phyloP scores from a whole-genome alignment of 1,140 invertebrate genomes.

The Drosophila erecta region DNA sequence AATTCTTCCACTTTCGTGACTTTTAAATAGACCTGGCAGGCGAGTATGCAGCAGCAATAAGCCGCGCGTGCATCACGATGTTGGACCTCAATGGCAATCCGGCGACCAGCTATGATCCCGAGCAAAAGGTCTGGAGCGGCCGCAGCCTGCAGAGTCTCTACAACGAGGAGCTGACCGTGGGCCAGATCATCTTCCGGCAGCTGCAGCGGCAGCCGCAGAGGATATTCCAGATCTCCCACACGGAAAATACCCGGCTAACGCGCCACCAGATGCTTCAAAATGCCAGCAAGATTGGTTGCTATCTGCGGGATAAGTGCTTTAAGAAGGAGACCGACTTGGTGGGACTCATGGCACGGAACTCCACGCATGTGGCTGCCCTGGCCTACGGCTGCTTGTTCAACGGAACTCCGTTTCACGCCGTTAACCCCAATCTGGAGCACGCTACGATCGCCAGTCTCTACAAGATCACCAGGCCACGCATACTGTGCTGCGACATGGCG shows the following conservation, averaged over 20 bases:
- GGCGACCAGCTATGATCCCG: constrained; percentile 46
- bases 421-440: constrained; percentile 62
- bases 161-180: constrained; percentile 64
- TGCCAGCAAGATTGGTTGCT: constrained; percentile 51
- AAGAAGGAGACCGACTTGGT: constrained; percentile 62
- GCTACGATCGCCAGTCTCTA: constrained; percentile 67
- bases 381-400: constrained; percentile 76
- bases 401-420: constrained; percentile 74
- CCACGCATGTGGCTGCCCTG: constrained; percentile 64
- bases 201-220: constrained; percentile 60
- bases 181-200: constrained; percentile 63
- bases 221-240: constrained; percentile 69
- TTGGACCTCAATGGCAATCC: constrained; percentile 51
- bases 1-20: constrained; percentile 44
- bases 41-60: constrained; percentile 51
- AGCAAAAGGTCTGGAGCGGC: constrained; percentile 57
- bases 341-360: constrained; percentile 65
- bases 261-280: constrained; percentile 60
- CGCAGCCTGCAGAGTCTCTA: constrained; percentile 46
- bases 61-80: constrained; percentile 36
- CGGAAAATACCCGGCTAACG: constrained; percentile 69
- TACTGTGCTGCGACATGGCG: constrained; percentile 75
- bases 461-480: constrained; percentile 61
- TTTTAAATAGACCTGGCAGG: constrained; percentile 54
- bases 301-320: constrained; percentile 51